Evolutionary conservation across 2,113 vertebrate species (phyloP).

Genomic region (Passer montanus): DNA sequence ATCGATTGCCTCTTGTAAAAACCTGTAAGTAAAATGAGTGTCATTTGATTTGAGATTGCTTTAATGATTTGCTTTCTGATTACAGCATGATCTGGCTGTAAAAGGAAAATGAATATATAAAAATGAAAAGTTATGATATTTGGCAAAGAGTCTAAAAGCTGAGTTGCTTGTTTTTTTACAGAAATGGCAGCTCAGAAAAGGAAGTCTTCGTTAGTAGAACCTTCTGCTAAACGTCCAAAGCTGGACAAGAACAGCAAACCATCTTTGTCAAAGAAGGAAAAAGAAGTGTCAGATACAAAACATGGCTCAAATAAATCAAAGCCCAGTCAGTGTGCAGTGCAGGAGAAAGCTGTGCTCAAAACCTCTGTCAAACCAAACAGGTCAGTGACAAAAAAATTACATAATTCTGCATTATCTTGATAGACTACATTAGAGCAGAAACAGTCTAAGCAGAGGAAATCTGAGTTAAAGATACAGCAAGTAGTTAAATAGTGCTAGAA

Average conservation of each 20-base stretch:
- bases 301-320: slow-evolving; percentile 74
- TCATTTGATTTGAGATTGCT: not conserved
- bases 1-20: slow-evolving; percentile 69
- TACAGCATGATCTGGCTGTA: not conserved
- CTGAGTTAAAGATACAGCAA: slow-evolving; percentile 39
- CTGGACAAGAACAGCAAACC: slow-evolving; percentile 70
- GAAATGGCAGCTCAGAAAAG: slow-evolving; percentile 81
- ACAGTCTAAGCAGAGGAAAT: not conserved
- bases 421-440: slow-evolving; percentile 25
- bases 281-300: slow-evolving; percentile 67
- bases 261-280: slow-evolving; percentile 58
- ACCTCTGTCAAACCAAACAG: slow-evolving; percentile 66
- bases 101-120: not conserved
- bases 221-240: slow-evolving; percentile 74
- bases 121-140: not conserved
- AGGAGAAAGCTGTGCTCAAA: slow-evolving; percentile 73
- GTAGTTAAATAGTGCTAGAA: slow-evolving; percentile 2
- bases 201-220: slow-evolving; percentile 70
- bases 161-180: slow-evolving; percentile 64
- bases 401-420: not conserved
- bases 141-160: slow-evolving; percentile 5
- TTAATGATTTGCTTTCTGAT: not conserved
- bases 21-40: slow-evolving; percentile 75
- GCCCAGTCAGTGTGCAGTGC: slow-evolving; percentile 29
- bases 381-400: slow-evolving; percentile 54